Base-by-base conservation (phyloP, 2,113 vertebrate genomes). In the Chlorodrepanis virens region DNA sequence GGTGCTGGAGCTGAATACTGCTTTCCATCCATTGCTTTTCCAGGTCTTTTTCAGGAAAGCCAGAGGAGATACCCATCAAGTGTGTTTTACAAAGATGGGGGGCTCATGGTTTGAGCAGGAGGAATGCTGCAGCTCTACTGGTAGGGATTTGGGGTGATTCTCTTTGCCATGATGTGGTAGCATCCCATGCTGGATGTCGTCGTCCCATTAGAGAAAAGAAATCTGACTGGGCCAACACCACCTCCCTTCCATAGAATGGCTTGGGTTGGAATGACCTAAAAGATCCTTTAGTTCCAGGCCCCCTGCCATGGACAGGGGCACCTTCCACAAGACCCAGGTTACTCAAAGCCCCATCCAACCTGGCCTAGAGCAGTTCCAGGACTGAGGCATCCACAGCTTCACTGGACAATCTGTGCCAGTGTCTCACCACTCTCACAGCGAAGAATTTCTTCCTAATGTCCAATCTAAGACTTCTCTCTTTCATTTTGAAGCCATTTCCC, bases 221-320 rank as follows among this genome's bases (percentile, higher is more conserved):
- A 42, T 25, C 17, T n/a, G 27, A 31, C 9, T 29, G 27, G 1
- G 2, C 20, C 1, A 5, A n/a, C 9, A n/a, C 16, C 8, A n/a
- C 9, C 10, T 52, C 14, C 23, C 25, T 22, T 49, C 42, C 56
- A 49, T 0, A 42, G 29, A 50, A 42, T 50, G 35, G 10, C 12
- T 63, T 63, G 63, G 31, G 37, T 24, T 69, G 56, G 35, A 63
- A 76, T 12, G 8, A 49, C 27, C 27, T 54, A 14, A 37, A 54
- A 83, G 12, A 49, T 54, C 8, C 9, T 33, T 7, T 27, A 19
- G 6, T 76, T 61, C 40, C 63, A 69, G 14, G 0, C 2, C 6
- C 12, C 2, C 13, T 76, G 21, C 18, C 47, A 19, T 40, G 25
- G 47, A 10, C 61, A 76, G 27, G 29, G 17, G 31, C 21, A 42